Percentiles rank a stretch among this genome's conserved stretches.
Conservation (phyloP, 2,113 vertebrate species). For the Myanophis thanlyinensis region DNA sequence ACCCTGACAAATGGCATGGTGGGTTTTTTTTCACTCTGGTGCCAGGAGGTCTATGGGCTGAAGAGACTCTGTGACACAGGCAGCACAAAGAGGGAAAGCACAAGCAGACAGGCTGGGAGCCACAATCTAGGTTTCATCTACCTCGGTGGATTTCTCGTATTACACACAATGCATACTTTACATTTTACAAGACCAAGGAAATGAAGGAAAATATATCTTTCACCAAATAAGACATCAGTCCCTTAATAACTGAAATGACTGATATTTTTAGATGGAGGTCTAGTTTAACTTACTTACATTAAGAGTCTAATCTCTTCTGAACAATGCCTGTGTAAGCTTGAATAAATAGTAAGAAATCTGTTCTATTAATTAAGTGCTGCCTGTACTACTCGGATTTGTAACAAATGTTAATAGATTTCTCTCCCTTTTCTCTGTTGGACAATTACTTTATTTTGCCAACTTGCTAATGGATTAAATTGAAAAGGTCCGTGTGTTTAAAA, state of each 20-base stretch:
- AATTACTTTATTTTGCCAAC: slow-evolving; percentile 64
- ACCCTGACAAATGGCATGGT: slow-evolving; percentile 61
- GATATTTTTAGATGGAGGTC: slow-evolving; percentile 68
- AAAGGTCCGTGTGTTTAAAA: slow-evolving; percentile 28
- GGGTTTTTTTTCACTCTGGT: slow-evolving; percentile 63
- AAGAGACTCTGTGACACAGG: slow-evolving; percentile 47
- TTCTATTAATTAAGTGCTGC: slow-evolving; percentile 68
- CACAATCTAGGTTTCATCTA: slow-evolving; percentile 69
- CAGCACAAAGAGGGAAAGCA: slow-evolving; percentile 54
- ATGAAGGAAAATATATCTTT: slow-evolving; percentile 69
- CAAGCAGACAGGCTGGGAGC: slow-evolving; percentile 59
- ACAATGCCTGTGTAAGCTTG: slow-evolving; percentile 58
- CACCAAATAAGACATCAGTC: slow-evolving; percentile 59
- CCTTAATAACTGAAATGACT: slow-evolving; percentile 63
- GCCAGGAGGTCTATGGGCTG: slow-evolving; percentile 75
- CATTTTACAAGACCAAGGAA: slow-evolving; percentile 63
- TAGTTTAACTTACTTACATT: slow-evolving; percentile 64
- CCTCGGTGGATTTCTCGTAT: slow-evolving; percentile 59
- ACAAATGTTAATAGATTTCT: slow-evolving; percentile 66
- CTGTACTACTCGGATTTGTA: slow-evolving; percentile 54
- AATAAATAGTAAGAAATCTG: slow-evolving; percentile 61
- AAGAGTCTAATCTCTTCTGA: slow-evolving; percentile 63
- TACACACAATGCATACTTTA: slow-evolving; percentile 66
- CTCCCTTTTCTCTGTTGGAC: slow-evolving; percentile 55
- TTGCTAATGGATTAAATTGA: slow-evolving; percentile 59